These are phyloP conservation scores for Pseudolaguvia tuberculata DNA, from an alignment of 2,113 vertebrate species.

Conservation along the genomic window DNA sequence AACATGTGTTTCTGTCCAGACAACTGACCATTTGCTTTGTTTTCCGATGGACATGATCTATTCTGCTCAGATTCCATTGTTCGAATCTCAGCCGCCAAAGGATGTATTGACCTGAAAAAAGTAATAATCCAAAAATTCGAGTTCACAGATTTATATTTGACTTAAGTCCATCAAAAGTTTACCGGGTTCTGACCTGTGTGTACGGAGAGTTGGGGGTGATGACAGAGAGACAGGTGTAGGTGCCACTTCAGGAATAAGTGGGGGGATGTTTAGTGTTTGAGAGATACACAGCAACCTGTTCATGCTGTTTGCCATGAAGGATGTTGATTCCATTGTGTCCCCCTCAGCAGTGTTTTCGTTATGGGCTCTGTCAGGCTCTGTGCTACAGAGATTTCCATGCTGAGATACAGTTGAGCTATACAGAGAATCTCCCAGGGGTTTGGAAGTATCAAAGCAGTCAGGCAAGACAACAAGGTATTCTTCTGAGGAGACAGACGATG, in stretches of 20 bases:
- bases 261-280: slow-evolving; percentile 70
- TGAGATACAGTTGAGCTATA: slow-evolving; percentile 89
- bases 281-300: slow-evolving; percentile 70
- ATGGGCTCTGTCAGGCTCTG: slow-evolving; percentile 36
- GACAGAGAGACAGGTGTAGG: slow-evolving; percentile 48
- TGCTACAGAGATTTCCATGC: slow-evolving; percentile 59
- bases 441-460: slow-evolving; percentile 93
- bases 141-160: not conserved
- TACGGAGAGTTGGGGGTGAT: slow-evolving; percentile 60
- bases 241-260: slow-evolving; percentile 67
- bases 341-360: slow-evolving; percentile 35
- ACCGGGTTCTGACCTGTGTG: slow-evolving; percentile 61
- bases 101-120: slow-evolving; percentile 34
- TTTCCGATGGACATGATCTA: slow-evolving; percentile 26
- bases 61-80: slow-evolving; percentile 25
- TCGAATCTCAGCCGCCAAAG: slow-evolving; percentile 31
- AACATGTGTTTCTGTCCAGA: not conserved
- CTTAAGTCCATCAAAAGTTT: not conserved
- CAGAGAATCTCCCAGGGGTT: slow-evolving; percentile 89
- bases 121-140: not conserved
- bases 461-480: slow-evolving; percentile 94
- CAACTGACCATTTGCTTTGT: slow-evolving; percentile 35
- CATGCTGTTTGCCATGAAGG: slow-evolving; percentile 52
- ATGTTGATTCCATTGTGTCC: slow-evolving; percentile 40
- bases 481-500: slow-evolving; percentile 84